Evolutionary conservation across 2,797 vertebrate species (phyloP).

Genomic region (Danio aesculapii): DNA sequence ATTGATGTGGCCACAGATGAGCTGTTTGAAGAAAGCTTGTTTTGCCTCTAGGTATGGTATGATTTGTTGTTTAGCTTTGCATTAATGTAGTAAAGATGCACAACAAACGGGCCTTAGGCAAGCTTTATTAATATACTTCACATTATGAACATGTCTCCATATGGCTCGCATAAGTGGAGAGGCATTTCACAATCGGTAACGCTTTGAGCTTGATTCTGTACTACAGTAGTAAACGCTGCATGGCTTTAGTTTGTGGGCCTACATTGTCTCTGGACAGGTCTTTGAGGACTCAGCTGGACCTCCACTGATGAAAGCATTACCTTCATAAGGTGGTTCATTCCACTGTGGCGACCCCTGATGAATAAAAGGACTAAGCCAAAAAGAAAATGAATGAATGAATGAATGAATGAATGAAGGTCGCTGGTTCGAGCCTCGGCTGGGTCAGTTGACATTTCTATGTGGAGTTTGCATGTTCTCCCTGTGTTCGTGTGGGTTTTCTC

Average conservation of each 20-base stretch:
- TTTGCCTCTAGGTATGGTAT: background rate
- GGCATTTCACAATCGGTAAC: slow-evolving; percentile 24
- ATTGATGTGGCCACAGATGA: slow-evolving; percentile 41
- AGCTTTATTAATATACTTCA: slow-evolving; percentile 46
- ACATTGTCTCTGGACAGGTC: background rate
- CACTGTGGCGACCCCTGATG: too few species aligned
- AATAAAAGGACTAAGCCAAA: too few species aligned
- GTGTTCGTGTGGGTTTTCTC: too few species aligned
- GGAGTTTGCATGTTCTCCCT: too few species aligned
- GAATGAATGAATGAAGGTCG: too few species aligned
- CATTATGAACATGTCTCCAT: slow-evolving; percentile 40
- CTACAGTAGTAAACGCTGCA: slow-evolving; percentile 21
- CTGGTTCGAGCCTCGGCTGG: too few species aligned
- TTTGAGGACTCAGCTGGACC: slow-evolving; percentile 75
- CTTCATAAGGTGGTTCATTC: too few species aligned
- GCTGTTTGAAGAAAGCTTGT: slow-evolving; percentile 18
- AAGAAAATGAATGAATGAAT: too few species aligned
- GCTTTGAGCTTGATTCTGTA: slow-evolving; percentile 7
- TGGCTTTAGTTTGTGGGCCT: slow-evolving; percentile 58
- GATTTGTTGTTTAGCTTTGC: slow-evolving; percentile 35
- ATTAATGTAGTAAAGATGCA: slow-evolving; percentile 45
- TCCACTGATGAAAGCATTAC: slow-evolving; percentile 72
- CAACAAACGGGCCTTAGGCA: slow-evolving; percentile 34
- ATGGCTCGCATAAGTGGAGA: slow-evolving; percentile 9
- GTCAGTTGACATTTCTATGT: too few species aligned